These are phyloP conservation scores for Drepanosiphum platanoidis DNA, from an alignment of 2,888 invertebrate genomes.

Conservation along the genomic window DNA sequence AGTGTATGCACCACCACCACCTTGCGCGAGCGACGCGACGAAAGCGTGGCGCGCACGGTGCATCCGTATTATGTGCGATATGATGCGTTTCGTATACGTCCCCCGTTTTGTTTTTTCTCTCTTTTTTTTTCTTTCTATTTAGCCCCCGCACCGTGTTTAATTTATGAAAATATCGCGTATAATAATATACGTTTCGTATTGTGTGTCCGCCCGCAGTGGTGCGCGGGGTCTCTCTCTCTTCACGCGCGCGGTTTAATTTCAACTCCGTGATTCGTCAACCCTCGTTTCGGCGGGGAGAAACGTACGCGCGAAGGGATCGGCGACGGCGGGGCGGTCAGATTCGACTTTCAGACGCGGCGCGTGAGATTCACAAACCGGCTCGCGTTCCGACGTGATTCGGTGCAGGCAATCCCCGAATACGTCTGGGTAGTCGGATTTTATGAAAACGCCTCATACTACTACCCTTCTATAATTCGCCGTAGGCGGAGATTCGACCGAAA, in stretches of 20 bases:
- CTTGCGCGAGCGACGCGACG: too few species aligned
- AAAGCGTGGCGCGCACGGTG: neutral
- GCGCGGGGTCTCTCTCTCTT: neutral
- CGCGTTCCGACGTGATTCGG: too few species aligned
- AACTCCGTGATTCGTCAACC: conserved; percentile 56
- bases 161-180: neutral
- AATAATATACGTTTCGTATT: conserved; percentile 45
- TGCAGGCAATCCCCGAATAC: too few species aligned
- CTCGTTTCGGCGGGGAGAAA: conserved; percentile 38
- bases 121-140: conserved; percentile 31
- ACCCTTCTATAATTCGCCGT: too few species aligned
- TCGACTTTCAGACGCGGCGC: too few species aligned
- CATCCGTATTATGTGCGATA: neutral
- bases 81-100: conserved; percentile 10
- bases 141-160: conserved; percentile 31
- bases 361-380: too few species aligned
- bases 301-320: neutral
- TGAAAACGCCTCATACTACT: too few species aligned
- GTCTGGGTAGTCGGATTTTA: too few species aligned
- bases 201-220: conserved; percentile 15
- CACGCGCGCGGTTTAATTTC: neutral
- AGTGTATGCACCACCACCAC: conserved; percentile 31
- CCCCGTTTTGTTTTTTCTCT: neutral
- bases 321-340: neutral
- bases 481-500: too few species aligned